Conservation (phyloP, 2,888 invertebrate species). For the Dolomedes plantarius region DNA sequence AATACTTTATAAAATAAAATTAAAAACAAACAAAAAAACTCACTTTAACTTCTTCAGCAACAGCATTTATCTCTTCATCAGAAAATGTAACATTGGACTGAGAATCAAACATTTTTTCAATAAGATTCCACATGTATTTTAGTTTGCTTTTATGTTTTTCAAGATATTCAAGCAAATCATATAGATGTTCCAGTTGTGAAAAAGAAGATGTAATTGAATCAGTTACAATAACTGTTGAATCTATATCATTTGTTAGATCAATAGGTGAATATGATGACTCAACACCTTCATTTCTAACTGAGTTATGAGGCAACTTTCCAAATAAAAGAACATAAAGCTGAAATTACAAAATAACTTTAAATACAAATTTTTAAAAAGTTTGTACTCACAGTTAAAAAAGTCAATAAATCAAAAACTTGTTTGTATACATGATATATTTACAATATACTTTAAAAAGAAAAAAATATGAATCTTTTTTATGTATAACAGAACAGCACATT, state of each 20-base stretch:
- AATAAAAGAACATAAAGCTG: conserved; percentile 57
- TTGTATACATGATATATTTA: no score
- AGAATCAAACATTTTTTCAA: conserved; percentile 64
- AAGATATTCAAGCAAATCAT: conserved; percentile 52
- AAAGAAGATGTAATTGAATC: conserved; percentile 30
- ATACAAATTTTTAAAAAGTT: background rate
- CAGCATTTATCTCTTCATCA: conserved; percentile 36
- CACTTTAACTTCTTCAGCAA: conserved; percentile 61
- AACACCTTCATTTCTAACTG: background rate
- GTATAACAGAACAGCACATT: no score
- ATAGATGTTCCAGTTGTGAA: conserved; percentile 43
- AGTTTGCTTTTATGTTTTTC: conserved; percentile 40
- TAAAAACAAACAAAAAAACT: background rate
- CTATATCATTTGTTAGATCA: conserved; percentile 74
- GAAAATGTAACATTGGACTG: conserved; percentile 25
- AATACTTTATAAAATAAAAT: no score
- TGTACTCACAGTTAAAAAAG: no score
- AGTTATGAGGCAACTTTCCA: conserved; percentile 31
- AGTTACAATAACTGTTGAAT: conserved; percentile 32
- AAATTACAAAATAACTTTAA: background rate
- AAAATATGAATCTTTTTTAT: no score
- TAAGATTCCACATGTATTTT: conserved; percentile 41
- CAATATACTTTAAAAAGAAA: no score
- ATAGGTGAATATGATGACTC: conserved; percentile 53
- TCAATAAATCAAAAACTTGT: no score